Evolutionary conservation across 2,113 vertebrate genomes (phyloP), one percentile per base, ranked within the genome.

Genomic region (Neotragus pygmaeus): DNA sequence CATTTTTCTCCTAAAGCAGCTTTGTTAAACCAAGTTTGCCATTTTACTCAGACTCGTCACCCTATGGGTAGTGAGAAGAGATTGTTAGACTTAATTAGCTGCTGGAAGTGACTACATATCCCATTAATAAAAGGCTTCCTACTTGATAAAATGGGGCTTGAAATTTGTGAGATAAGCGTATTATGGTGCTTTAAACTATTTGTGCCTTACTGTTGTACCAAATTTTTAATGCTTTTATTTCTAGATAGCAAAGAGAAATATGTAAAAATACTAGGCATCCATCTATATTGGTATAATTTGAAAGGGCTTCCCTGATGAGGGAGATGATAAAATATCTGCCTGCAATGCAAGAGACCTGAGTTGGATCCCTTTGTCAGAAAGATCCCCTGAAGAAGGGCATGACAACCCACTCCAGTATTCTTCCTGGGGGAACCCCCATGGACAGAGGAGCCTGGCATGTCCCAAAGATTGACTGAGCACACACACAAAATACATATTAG

Each of bases 1-100:
- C 21, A 88, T 95, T 98, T 85, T 15, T n/a, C n/a, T 88, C 45
- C 3, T 25, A 51, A 51, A 95, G 82, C 21, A 82, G 58, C 78
- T 95, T 97, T 94, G 91, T 82, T 95, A 96, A 98, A 77, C 62
- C 57, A 5, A 7, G 6, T 75, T 80, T 95, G 96, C 90, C 97
- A 27, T 86, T 97, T 97, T 33, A 60, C 49, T 81, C 43, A 88
- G 57, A 87, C 23, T 80, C 77, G 23, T 75, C 60, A 70, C 77
- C 66, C 39, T 15, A 62, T 9, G 25, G 39, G 47, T 60, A 75
- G 9, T 36, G 73, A 80, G 73, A 88, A 94, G 66, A 60, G 25
- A 90, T 95, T 92, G 73, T 92, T 84, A 78, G 53, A 90, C 73
- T 87, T 92, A 94, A 90, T 96, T 94, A 90, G 82, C 95, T 85